phyloP scores from a whole-genome alignment of 2,797 vertebrate genomes.

The Premnoplex brunnescens region DNA sequence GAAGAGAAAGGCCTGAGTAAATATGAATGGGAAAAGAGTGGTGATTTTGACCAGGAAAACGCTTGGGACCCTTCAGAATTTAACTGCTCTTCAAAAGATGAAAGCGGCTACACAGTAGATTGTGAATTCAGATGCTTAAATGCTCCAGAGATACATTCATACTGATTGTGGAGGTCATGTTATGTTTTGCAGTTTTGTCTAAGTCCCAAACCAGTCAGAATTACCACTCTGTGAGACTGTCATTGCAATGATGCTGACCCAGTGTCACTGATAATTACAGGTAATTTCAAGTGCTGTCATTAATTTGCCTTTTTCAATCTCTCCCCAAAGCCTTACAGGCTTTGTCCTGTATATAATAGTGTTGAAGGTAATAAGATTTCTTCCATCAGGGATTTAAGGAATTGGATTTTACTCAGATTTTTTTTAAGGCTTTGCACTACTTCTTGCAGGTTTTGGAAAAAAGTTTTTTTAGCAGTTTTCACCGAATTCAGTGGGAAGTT shows the following conservation, averaged over 20 bases:
- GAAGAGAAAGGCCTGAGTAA: constrained; percentile 31
- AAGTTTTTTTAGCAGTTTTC: neutral
- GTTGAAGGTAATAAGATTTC: constrained; percentile 62
- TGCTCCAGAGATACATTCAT: constrained; percentile 36
- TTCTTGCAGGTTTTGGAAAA: neutral
- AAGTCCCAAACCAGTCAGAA: neutral
- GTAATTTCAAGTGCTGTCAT: constrained; percentile 59
- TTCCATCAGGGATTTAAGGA: constrained; percentile 50
- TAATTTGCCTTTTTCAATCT: constrained; percentile 66
- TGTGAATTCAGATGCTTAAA: constrained; percentile 32
- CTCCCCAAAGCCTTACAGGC: constrained; percentile 46
- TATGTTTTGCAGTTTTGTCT: constrained; percentile 38
- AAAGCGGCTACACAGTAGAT: constrained; percentile 5
- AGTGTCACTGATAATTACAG: constrained; percentile 66
- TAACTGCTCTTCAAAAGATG: constrained; percentile 44
- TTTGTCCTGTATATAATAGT: constrained; percentile 52
- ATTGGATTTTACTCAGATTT: constrained; percentile 41
- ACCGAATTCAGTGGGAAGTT: neutral
- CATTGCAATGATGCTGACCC: constrained; percentile 36
- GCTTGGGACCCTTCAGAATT: constrained; percentile 54
- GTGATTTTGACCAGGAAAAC: constrained; percentile 40
- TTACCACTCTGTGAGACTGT: neutral
- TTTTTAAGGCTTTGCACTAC: constrained; percentile 1
- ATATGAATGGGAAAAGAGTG: constrained; percentile 46
- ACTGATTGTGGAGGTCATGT: neutral